Evolutionary conservation across 2,888 invertebrate genomes (phyloP).

Genomic region (Synergus gifuensis): DNA sequence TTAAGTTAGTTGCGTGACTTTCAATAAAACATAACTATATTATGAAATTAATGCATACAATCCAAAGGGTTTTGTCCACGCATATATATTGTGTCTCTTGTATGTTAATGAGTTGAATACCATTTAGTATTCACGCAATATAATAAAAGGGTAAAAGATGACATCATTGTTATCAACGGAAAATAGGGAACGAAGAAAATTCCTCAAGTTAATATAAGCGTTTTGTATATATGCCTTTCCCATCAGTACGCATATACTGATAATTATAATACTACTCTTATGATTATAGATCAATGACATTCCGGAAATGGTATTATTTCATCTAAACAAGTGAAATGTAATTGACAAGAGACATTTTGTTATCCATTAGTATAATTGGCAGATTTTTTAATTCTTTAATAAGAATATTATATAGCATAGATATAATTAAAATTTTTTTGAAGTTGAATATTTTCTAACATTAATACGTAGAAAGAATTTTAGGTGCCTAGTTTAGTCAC

Average conservation of each 20-base stretch:
- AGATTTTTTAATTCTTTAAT: background rate
- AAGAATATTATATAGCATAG: background rate
- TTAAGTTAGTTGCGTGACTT: slow-evolving; percentile 14
- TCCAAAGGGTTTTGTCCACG: slow-evolving; percentile 15
- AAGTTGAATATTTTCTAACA: background rate
- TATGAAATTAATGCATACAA: slow-evolving; percentile 10
- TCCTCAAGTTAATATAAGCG: background rate
- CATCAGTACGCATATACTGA: background rate
- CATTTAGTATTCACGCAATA: slow-evolving; percentile 26
- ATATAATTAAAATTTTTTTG: background rate
- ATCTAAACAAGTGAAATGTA: background rate
- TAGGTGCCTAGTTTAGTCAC: background rate
- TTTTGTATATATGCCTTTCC: background rate
- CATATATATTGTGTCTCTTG: background rate
- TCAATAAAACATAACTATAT: background rate
- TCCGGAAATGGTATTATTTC: background rate
- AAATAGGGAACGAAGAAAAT: slow-evolving; percentile 13
- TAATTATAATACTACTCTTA: background rate
- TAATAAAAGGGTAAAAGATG: slow-evolving; percentile 36
- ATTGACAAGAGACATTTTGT: background rate
- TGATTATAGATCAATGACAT: background rate
- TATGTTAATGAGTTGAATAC: background rate
- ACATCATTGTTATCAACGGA: slow-evolving; percentile 7
- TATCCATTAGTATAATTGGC: background rate
- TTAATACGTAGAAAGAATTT: background rate